Conservation (phyloP, 2,113 vertebrate species). For the Lepisosteus oculatus region DNA sequence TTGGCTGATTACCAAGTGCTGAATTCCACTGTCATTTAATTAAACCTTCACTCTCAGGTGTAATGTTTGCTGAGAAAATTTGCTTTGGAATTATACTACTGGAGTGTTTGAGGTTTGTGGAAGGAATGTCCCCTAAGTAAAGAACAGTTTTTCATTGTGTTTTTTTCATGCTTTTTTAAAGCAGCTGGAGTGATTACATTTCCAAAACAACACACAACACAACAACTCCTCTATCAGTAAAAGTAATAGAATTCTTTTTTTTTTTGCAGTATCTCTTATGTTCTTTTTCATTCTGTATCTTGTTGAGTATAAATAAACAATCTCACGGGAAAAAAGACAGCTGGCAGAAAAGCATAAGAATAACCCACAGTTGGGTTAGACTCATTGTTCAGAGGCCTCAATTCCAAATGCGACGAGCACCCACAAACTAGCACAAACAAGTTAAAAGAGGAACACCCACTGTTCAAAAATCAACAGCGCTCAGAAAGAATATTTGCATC, state of each 20-base stretch:
- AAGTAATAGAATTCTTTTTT: not conserved
- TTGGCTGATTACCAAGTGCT: slow-evolving; percentile 29
- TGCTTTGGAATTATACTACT: slow-evolving; percentile 53
- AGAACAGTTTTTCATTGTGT: slow-evolving; percentile 18
- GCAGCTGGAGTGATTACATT: slow-evolving; percentile 54
- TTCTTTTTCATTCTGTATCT: not conserved
- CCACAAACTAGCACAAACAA: too few relatives aligned
- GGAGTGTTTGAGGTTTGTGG: slow-evolving; percentile 43
- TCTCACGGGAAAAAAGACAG: not conserved
- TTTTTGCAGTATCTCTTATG: slow-evolving; percentile 4
- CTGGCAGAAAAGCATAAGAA: not conserved
- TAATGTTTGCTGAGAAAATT: slow-evolving; percentile 60
- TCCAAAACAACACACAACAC: slow-evolving; percentile 34
- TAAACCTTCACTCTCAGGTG: slow-evolving; percentile 38
- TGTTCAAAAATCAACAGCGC: too few relatives aligned
- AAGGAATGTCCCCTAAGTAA: not conserved
- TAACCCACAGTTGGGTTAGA: too few relatives aligned
- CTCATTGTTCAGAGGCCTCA: too few relatives aligned
- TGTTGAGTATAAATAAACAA: not conserved
- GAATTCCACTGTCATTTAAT: slow-evolving; percentile 51
- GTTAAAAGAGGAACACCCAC: too few relatives aligned
- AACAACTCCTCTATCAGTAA: too few relatives aligned
- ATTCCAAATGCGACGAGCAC: too few relatives aligned
- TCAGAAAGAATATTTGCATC: too few relatives aligned
- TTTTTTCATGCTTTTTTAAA: slow-evolving; percentile 28